phyloP scores from a whole-genome alignment of 2,797 vertebrate species.

The Pteropus rufus region DNA sequence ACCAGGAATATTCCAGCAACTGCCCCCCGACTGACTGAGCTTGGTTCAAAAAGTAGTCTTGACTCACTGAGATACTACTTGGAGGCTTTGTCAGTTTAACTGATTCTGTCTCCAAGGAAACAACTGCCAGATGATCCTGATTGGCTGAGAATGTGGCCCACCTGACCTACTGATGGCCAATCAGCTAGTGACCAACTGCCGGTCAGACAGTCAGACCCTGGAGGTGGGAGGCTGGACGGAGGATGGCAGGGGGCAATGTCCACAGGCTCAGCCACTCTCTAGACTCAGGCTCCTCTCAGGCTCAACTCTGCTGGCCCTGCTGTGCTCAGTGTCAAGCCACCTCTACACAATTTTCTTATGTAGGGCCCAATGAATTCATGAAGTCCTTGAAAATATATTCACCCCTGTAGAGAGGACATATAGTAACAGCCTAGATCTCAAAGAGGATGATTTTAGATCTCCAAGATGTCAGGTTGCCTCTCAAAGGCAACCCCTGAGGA shows the following conservation, averaged over 20 bases:
- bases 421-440: neutral
- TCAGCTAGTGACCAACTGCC: neutral
- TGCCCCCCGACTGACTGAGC: neutral
- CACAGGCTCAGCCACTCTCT: neutral
- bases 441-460: neutral
- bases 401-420: neutral
- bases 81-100: neutral
- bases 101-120: neutral
- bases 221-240: neutral
- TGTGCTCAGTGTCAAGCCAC: neutral
- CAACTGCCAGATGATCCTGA: neutral
- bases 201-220: too few species aligned
- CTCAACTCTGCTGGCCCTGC: neutral
- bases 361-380: neutral
- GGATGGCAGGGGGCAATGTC: neutral
- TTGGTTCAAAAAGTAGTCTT: rapidly evolving
- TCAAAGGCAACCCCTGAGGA: neutral
- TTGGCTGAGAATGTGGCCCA: neutral
- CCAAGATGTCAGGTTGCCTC: neutral
- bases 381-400: neutral
- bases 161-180: neutral
- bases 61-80: neutral
- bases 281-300: rapidly evolving
- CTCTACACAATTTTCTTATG: neutral
- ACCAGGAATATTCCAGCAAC: too few species aligned